Base-by-base conservation (phyloP, 2,888 invertebrate genomes). In the Cactoblastis cactorum region DNA sequence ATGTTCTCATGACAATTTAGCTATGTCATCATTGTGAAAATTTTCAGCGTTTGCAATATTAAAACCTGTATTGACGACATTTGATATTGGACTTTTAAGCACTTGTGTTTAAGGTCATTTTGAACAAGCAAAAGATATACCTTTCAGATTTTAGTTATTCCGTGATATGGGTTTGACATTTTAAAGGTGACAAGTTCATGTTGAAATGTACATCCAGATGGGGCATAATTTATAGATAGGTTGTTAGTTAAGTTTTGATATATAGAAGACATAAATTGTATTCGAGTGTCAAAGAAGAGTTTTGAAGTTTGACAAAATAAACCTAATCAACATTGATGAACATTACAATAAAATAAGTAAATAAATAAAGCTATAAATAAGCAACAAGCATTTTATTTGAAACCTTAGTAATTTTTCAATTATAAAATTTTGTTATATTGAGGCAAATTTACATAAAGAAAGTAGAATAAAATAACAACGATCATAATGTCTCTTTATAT, bases 401-500 rank as follows among this genome's bases (percentile, higher is more conserved):
- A n/a, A n/a, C n/a, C n/a, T n/a, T n/a, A n/a, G n/a, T n/a, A n/a
- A n/a, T n/a, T n/a, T n/a, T n/a, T n/a, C n/a, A n/a, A n/a, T n/a
- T n/a, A n/a, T n/a, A n/a, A n/a, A n/a, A n/a, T n/a, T n/a, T n/a
- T n/a, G n/a, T n/a, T n/a, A n/a, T n/a, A n/a, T n/a, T n/a, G 6
- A 3, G 6, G 22, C 6, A 22, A 4, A 22, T 6, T 6, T 22
- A 22, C 6, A 28, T 28, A 4, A 28, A 4, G 28, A 9, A 28
- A 1, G 8, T 6, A 28, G 28, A 9, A 28, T 28, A 28, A 1
- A 28, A 3, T 3, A 6, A 28, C 28, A 6, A 8, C 5, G 28
- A 28, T 28, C 47, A 51, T 52, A 51, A 48, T 39, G 50, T 43
- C 50, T 53, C 46, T 55, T 56, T 51, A 59, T 62, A 58, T 57